Evolutionary conservation across 1,140 invertebrate species (phyloP).

Genomic region (Bombus turneri): DNA sequence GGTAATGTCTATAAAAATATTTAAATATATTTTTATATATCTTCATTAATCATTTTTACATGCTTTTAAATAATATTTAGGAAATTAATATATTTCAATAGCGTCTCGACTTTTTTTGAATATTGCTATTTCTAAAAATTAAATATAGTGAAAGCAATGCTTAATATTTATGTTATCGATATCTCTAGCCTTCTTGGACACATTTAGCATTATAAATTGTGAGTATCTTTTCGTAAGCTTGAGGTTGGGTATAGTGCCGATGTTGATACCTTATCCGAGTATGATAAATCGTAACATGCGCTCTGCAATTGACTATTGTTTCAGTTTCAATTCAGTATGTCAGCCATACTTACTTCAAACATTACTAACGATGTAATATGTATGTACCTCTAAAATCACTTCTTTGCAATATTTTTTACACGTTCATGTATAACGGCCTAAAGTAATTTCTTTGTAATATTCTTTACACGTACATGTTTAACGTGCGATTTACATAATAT

Average conservation of each 20-base stretch:
- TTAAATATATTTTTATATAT: neutral
- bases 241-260: neutral
- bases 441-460: neutral
- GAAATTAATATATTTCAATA: neutral
- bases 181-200: neutral
- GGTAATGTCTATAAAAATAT: slow-evolving; percentile 69
- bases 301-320: neutral
- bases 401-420: neutral
- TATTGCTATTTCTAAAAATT: neutral
- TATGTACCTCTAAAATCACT: too few species aligned
- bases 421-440: neutral
- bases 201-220: neutral
- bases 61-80: neutral
- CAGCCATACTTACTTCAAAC: neutral
- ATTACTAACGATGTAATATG: neutral
- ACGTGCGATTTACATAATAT: neutral
- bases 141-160: neutral
- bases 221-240: too few species aligned
- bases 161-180: neutral
- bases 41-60: neutral
- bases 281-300: neutral
- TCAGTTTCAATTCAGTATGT: neutral
- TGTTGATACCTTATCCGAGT: neutral
- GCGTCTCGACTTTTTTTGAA: neutral
- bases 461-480: neutral